These are phyloP conservation scores for Loxodonta africana DNA, from an alignment of 2,113 vertebrate genomes.

Conservation along the genomic window DNA sequence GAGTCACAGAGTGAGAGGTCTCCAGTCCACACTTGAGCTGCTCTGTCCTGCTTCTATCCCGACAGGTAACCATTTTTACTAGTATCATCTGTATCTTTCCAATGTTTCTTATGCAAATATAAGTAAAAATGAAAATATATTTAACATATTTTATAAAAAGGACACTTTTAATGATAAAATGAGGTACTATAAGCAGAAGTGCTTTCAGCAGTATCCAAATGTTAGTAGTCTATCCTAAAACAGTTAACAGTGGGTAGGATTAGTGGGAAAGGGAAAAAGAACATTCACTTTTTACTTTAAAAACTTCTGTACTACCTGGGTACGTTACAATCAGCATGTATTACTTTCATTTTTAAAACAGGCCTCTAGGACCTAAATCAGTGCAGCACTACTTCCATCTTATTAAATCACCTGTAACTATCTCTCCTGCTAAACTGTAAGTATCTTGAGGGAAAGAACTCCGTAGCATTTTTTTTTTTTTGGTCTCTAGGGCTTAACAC, in stretches of 20 bases:
- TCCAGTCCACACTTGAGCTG: background rate
- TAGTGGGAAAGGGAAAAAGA: background rate
- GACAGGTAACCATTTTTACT: background rate
- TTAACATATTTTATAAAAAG: background rate
- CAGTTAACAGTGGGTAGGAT: background rate
- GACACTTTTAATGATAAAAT: background rate
- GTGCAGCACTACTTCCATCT: background rate
- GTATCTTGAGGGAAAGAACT: background rate
- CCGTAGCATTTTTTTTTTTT: background rate
- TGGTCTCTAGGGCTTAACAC: background rate
- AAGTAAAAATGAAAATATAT: background rate
- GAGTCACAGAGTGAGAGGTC: background rate
- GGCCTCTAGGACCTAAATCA: background rate
- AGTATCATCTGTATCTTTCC: background rate
- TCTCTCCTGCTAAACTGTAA: background rate
- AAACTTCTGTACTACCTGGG: background rate
- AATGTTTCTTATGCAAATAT: background rate
- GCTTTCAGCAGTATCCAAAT: background rate
- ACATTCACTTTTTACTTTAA: background rate
- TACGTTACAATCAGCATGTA: background rate
- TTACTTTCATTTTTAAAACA: slow-evolving; percentile 9
- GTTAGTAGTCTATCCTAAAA: background rate
- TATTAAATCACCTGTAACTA: too few relatives aligned
- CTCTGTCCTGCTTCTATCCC: background rate
- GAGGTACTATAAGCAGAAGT: background rate